Conservation (phyloP, 37 sponge, comb jelly and placozoan species). For the Halisarca cf. caerulea region DNA sequence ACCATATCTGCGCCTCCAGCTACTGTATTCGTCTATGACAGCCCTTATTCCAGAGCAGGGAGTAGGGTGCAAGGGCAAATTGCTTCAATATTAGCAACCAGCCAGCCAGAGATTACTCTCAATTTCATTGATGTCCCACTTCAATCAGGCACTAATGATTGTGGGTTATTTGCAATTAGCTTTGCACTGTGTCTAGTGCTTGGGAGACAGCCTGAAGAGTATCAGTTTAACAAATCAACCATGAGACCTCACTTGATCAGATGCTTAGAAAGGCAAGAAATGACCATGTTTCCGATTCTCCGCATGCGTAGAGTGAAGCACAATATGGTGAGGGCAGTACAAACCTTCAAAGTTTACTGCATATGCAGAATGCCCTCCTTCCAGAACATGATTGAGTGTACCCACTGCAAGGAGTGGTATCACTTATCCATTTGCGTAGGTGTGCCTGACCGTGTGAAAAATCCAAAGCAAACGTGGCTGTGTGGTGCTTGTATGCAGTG, state of each 20-base stretch:
- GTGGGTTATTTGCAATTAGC: slow-evolving; percentile 42
- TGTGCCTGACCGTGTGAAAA: too few relatives aligned
- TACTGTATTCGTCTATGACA: slow-evolving; percentile 30
- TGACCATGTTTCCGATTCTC: slow-evolving; percentile 1
- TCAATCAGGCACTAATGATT: slow-evolving; percentile 31
- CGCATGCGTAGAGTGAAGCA: background rate
- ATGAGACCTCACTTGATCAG: slow-evolving; percentile 10
- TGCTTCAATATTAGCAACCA: background rate
- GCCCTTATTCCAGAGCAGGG: background rate
- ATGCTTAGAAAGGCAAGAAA: slow-evolving; percentile 15
- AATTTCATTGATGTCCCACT: slow-evolving; percentile 36
- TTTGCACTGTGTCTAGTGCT: slow-evolving; percentile 24
- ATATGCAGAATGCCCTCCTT: slow-evolving; percentile 26
- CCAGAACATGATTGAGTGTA: slow-evolving; percentile 15
- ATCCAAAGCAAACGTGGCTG: too few relatives aligned
- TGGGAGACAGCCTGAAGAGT: slow-evolving; percentile 25
- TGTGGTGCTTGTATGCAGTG: too few relatives aligned
- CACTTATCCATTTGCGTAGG: background rate
- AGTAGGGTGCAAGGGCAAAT: background rate
- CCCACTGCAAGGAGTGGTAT: slow-evolving; percentile 24
- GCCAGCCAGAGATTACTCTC: background rate
- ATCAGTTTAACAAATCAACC: slow-evolving; percentile 17
- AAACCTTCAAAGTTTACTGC: slow-evolving; percentile 23
- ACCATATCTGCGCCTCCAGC: slow-evolving; percentile 27
- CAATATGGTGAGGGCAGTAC: background rate